These are phyloP conservation scores for Sitta europaea DNA, from an alignment of 2,113 vertebrate species.

Conservation along the genomic window DNA sequence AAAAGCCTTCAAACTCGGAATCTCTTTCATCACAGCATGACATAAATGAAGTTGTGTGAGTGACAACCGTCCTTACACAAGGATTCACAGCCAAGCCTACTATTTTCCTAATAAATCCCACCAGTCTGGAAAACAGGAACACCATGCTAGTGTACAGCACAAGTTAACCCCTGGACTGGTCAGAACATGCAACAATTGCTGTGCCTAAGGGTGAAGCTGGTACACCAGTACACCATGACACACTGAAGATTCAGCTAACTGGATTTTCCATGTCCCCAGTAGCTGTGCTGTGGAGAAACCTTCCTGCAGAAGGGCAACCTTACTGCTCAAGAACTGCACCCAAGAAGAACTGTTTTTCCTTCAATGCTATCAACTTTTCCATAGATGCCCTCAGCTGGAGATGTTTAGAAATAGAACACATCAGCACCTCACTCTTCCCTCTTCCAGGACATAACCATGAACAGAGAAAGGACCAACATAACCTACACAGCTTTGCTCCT, in stretches of 20 bases:
- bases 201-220: not conserved
- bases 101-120: not conserved
- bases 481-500: not conserved
- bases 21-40: not conserved
- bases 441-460: not conserved
- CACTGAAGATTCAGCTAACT: not conserved
- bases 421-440: not conserved
- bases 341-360: rapidly evolving
- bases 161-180: not conserved
- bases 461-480: not conserved
- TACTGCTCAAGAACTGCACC: not conserved
- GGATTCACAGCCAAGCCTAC: not conserved
- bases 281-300: not conserved
- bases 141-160: not conserved
- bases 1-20: not conserved
- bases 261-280: not conserved
- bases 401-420: not conserved
- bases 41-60: not conserved
- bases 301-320: not conserved
- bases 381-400: not conserved
- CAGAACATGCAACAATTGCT: not conserved
- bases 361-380: not conserved
- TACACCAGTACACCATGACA: not conserved
- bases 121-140: not conserved
- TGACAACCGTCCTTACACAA: not conserved